Conservation (phyloP, 2,797 vertebrate species). For the Australoheros facetus region DNA sequence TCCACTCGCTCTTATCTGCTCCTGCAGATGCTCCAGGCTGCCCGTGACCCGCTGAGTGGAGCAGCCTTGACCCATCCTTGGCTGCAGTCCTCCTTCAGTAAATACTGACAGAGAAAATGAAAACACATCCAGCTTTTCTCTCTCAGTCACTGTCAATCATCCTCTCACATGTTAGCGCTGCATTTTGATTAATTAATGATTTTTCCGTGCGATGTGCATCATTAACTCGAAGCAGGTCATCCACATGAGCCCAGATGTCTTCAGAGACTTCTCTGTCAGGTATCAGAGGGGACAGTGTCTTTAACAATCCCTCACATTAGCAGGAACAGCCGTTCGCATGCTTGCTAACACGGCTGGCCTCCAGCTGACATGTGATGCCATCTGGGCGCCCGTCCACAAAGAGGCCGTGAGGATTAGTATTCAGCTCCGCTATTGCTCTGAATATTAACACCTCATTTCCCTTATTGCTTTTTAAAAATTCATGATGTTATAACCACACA, state of each 20-base stretch:
- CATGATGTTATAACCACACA: background rate
- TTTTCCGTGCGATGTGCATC: background rate
- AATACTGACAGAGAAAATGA: background rate
- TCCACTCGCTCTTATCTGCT: constrained; percentile 52
- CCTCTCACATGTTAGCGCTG: background rate
- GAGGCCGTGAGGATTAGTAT: constrained; percentile 31
- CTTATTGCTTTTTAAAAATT: constrained; percentile 20
- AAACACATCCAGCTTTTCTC: background rate
- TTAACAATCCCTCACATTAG: constrained; percentile 36
- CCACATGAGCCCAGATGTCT: background rate
- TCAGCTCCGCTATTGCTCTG: background rate
- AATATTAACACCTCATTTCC: constrained; percentile 12
- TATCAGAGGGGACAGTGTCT: background rate
- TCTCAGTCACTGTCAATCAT: background rate
- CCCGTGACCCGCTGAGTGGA: constrained; percentile 19
- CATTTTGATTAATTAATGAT: constrained; percentile 1
- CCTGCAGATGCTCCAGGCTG: constrained; percentile 26
- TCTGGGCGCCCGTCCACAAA: background rate
- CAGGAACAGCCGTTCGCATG: constrained; percentile 22
- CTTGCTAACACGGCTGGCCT: constrained; percentile 45
- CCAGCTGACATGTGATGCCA: background rate
- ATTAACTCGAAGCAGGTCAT: background rate
- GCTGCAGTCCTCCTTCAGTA: fast-evolving
- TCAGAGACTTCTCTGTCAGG: background rate
- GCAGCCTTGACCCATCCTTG: constrained; percentile 24